Evolutionary conservation across 2,888 invertebrate species (phyloP), one percentile per base, ranked within the genome.

Genomic region (Mystacides longicornis): DNA sequence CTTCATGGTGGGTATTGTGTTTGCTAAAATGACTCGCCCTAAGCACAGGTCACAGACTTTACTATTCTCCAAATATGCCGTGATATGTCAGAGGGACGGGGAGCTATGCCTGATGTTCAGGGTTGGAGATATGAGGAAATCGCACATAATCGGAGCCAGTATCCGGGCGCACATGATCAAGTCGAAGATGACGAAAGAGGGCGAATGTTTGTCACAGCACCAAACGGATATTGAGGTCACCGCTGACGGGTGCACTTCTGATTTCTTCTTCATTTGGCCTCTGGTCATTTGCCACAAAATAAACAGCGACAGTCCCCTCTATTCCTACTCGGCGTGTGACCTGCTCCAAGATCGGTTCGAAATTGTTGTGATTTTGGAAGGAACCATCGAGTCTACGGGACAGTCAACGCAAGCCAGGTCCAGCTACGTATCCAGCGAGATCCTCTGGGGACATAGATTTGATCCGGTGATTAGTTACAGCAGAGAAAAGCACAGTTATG

Each of bases 191-290:
- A 90, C 93, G 1, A 83, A 86, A 66, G 91, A 93, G 68, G 88
- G 89, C 1, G 87, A 91, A 67, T 74, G 86, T 37, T 77, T 93
- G 64, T 83, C 84, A 3, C 87, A 87, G 65, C 87, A 89, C 68
- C 93, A 94, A 67, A 86, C 87, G 33, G 90, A 93, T 67, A 71
- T 94, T 23, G 74, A 79, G 53, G 78, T 86, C 1, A 80, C 82
- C 62, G 82, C 86, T 16, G 91, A 94, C 66, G 90, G 89, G 21
- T 90, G 92, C 64, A 86, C 89, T 61, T 88, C 93, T 5, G 81
- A 87, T 62, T 78, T 96, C 3, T 96, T 98, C 74, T 91, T 98
- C 67, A 87, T 98, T 58, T 98, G 97, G 97, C 98, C 98, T 0
- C 85, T 93, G 68, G 89, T 93, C 5, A 87, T 96, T 23, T 87